phyloP scores from a whole-genome alignment of 2,113 vertebrate genomes.

The Siniperca chuatsi region DNA sequence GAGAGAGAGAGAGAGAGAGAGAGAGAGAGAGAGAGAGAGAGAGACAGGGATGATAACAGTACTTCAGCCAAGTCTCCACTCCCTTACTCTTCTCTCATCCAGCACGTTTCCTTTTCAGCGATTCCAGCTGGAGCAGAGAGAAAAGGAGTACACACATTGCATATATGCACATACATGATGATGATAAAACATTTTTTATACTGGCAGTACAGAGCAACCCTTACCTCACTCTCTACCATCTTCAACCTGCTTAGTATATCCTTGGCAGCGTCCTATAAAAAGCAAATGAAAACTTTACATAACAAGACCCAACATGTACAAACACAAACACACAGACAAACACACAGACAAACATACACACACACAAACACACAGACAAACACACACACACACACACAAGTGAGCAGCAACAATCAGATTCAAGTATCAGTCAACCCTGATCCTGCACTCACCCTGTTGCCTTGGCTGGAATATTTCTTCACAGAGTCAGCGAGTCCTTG shows the following conservation, averaged over 20 bases:
- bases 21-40: not conserved
- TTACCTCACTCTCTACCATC: constrained; percentile 90
- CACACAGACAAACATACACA: not conserved
- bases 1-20: not conserved
- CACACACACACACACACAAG: not conserved
- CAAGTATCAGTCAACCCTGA: not conserved
- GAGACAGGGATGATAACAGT: constrained; percentile 54
- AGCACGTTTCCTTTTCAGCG: constrained; percentile 76
- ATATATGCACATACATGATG: not conserved
- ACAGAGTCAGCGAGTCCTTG: constrained; percentile 88
- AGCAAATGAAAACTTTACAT: constrained; percentile 4
- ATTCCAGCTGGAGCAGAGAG: constrained; percentile 78
- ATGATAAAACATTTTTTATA: not conserved
- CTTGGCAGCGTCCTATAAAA: constrained; percentile 89
- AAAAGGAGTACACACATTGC: not conserved
- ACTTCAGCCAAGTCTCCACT: constrained; percentile 46
- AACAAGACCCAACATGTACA: not conserved
- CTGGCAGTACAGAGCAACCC: not conserved
- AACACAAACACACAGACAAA: not conserved
- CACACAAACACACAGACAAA: not conserved
- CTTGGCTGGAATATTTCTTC: constrained; percentile 88
- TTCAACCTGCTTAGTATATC: constrained; percentile 89
- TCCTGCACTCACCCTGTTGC: constrained; percentile 86
- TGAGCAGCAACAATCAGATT: not conserved
- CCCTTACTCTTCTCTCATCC: constrained; percentile 60